A percentile compares a stretch with the other conserved stretches of the same genome.
phyloP scores from a whole-genome alignment of 2,888 invertebrate genomes.

The Caenorhabditis becei region DNA sequence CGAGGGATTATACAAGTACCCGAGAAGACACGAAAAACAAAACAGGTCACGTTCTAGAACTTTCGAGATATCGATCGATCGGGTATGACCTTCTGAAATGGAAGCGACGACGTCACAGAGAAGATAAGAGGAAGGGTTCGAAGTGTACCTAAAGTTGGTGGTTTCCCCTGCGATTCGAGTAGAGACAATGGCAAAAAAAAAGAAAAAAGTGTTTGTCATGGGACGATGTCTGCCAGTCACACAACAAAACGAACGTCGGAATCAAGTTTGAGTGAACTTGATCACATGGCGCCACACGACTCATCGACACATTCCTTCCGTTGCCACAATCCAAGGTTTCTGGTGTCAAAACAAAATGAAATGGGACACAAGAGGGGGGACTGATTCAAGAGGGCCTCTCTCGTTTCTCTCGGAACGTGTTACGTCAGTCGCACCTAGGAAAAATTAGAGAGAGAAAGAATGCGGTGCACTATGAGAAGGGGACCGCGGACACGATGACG shows the following conservation, averaged over 20 bases:
- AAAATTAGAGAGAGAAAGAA: slow-evolving; percentile 27
- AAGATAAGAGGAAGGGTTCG: neutral
- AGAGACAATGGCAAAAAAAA: neutral
- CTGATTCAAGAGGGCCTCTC: slow-evolving; percentile 2
- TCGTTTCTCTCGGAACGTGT: slow-evolving; percentile 25
- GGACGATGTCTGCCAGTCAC: slow-evolving; percentile 5
- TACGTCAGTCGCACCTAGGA: slow-evolving; percentile 28
- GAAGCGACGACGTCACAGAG: neutral
- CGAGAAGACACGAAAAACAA: neutral
- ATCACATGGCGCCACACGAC: slow-evolving; percentile 27
- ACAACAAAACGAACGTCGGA: slow-evolving; percentile 8
- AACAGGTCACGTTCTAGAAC: slow-evolving; percentile 2
- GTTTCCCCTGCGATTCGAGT: no score
- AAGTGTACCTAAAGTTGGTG: neutral
- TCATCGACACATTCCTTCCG: neutral
- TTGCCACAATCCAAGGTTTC: slow-evolving; percentile 10
- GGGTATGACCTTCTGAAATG: slow-evolving; percentile 16
- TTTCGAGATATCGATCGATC: slow-evolving; percentile 1
- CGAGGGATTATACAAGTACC: slow-evolving; percentile 29
- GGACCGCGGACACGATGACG: slow-evolving; percentile 1
- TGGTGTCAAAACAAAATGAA: slow-evolving; percentile 27
- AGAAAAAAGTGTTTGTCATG: slow-evolving; percentile 24
- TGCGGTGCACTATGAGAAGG: slow-evolving; percentile 31
- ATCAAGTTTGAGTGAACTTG: slow-evolving; percentile 37
- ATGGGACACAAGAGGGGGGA: neutral